phyloP scores from a whole-genome alignment of 64 coral and sea anemone species.

The Montipora cactus region DNA sequence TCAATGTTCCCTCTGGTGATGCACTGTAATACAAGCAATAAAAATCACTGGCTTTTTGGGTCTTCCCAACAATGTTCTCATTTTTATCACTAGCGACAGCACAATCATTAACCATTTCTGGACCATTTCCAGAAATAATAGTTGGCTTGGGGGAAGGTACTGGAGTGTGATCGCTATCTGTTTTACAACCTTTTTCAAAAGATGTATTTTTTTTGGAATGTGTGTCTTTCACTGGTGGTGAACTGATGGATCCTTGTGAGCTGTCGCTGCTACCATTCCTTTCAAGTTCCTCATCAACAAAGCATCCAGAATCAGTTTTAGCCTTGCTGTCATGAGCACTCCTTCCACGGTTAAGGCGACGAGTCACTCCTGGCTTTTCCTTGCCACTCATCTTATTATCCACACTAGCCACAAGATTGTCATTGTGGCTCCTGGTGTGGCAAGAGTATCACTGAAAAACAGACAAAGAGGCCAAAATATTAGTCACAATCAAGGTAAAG shows the following conservation, averaged over 20 bases:
- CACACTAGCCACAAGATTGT: background rate
- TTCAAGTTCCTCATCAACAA: conserved; percentile 71
- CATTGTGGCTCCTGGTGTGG: background rate
- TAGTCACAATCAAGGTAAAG: no score
- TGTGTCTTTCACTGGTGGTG: conserved; percentile 15
- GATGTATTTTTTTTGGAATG: background rate
- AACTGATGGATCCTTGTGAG: conserved; percentile 14
- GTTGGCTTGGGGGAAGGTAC: background rate
- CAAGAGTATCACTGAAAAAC: conserved; percentile 2
- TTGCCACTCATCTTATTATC: conserved; percentile 51
- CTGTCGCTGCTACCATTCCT: conserved; percentile 46
- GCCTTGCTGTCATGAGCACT: conserved; percentile 54
- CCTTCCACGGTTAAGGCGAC: conserved; percentile 65
- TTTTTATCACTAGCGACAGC: background rate
- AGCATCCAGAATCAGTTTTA: conserved; percentile 83
- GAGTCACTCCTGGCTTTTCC: conserved; percentile 40
- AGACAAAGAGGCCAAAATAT: background rate
- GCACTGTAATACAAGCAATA: conserved; percentile 76
- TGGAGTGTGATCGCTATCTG: background rate
- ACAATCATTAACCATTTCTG: background rate
- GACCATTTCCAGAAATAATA: background rate
- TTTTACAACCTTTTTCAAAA: background rate
- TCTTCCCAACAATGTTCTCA: conserved; percentile 35
- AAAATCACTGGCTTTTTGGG: conserved; percentile 39
- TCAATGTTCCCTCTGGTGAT: conserved; percentile 61